These are phyloP conservation scores for Geothlypis trichas DNA, from an alignment of 2,113 vertebrate genomes.

Conservation along the genomic window DNA sequence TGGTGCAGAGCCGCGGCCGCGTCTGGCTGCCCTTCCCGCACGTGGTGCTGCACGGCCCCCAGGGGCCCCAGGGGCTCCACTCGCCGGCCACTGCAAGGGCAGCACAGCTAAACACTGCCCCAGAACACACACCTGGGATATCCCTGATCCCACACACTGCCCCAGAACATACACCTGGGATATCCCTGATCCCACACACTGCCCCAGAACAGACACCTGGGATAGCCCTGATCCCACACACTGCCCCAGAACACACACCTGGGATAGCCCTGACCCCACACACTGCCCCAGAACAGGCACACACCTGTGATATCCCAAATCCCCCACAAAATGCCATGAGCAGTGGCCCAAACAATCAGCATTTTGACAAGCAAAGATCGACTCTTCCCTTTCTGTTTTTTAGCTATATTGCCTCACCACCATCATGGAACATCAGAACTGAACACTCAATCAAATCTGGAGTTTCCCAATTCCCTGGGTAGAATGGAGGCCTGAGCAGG, in stretches of 20 bases:
- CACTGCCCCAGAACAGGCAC: too few species aligned
- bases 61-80: constrained; percentile 90
- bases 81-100: constrained; percentile 82
- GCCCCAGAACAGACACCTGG: background rate
- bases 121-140: background rate
- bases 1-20: constrained; percentile 84
- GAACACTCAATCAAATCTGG: background rate
- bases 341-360: background rate
- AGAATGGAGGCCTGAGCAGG: background rate
- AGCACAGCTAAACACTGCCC: background rate
- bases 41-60: constrained; percentile 87
- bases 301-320: background rate
- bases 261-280: background rate
- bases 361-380: background rate
- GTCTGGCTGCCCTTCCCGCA: constrained; percentile 89
- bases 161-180: background rate
- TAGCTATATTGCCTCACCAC: background rate
- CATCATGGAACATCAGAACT: background rate
- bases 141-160: background rate
- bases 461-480: background rate
- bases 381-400: background rate
- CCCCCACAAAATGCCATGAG: background rate
- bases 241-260: background rate
- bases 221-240: background rate
- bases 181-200: background rate